Evolutionary conservation across 2,113 vertebrate species (phyloP), one percentile per base, ranked within the genome.

Genomic region (Oostethus manadensis): DNA sequence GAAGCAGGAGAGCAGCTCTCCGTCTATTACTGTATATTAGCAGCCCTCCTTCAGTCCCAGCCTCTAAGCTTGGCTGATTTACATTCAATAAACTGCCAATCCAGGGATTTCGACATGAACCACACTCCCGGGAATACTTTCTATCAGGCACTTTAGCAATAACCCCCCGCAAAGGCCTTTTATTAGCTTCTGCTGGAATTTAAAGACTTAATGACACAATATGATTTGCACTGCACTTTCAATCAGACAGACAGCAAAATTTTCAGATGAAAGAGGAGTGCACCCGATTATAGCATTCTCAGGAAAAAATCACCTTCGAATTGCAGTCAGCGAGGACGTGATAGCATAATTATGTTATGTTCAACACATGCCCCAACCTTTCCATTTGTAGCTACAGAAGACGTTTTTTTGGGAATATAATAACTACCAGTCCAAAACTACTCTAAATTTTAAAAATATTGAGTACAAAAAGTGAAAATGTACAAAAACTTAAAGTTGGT

Each of bases 21-120:
- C n/a, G n/a, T n/a, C n/a, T n/a, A n/a, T n/a, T n/a, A n/a, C n/a
- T n/a, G n/a, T 42, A 77, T 64, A 79, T 79, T 76, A 84, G 74
- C 62, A 73, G 74, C 51, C 51, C 72, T 69, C 74, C 83, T 61
- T 47, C 66, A 65, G 68, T 45, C 68, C 69, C 18, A 1, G 64
- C 63, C 66, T 75, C 66, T 80, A 77, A 82, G 58, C 66, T 74
- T 58, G 60, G 58, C 76, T 75, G 70, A 79, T 82, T 81, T 84
- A 78, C 76, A 80, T 82, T 81, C 79, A 84, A 78, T 79, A 77
- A 73, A 68, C 61, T 67, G 67, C 70, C 66, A 81, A 70, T 51
- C 58, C 56, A 51, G 73, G 77, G 71, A 74, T 80, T 80, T 82
- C 53, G 23, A 53, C 79, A 74, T 60, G 60, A 76, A 79, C 51